Evolutionary conservation across 30 jellyfish, hydroid and myxozoan genomes (phyloP), one percentile per base, ranked within the genome.

Genomic region (Phacellophora camtschatica): DNA sequence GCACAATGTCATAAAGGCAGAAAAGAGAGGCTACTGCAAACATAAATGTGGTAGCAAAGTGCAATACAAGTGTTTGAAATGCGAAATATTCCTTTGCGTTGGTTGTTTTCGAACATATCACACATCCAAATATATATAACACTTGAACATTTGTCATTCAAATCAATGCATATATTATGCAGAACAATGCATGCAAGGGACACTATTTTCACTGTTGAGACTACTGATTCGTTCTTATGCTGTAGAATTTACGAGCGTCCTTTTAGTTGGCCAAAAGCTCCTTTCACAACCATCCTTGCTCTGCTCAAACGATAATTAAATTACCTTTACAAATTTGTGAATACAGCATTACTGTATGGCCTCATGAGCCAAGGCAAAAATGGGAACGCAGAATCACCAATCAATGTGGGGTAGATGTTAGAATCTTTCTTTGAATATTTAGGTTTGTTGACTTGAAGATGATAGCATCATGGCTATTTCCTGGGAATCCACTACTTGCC

Each of bases 401-500:
- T 66, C n/a, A 75, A 37, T 31, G 58, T 66, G 6, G 88, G 80
- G 37, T 57, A 59, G n/a, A 75, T 39, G 9, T 39, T 80, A 39
- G 66, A 32, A 57, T 55, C 78, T 42, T 15, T n/a, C 7, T 0
- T 55, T 43, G 57, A 33, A 41, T 20, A 34, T 28, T 58, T 20
- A 54, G 81, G 90, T 61, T 61, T 59, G 90, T 62, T 39, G 73
- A 78, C 70, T 78, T 72, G 83, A 78, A 78, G 42, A 78, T 78
- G 12, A 78, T 63, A 18, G 90, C 67, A 49, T 78, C 90, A 45
- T 78, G 90, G 74, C 81, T 36, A 61, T 78, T 78, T 15, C 90
- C 83, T 6, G 90, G 90, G 48, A n/a, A 78, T 6, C 90, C 90
- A 63, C 90, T 54, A 45, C 90, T 78, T 59, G 82, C 90, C 90